Evolutionary conservation across 2,113 vertebrate genomes (phyloP).

Genomic region (Elephantulus edwardii): DNA sequence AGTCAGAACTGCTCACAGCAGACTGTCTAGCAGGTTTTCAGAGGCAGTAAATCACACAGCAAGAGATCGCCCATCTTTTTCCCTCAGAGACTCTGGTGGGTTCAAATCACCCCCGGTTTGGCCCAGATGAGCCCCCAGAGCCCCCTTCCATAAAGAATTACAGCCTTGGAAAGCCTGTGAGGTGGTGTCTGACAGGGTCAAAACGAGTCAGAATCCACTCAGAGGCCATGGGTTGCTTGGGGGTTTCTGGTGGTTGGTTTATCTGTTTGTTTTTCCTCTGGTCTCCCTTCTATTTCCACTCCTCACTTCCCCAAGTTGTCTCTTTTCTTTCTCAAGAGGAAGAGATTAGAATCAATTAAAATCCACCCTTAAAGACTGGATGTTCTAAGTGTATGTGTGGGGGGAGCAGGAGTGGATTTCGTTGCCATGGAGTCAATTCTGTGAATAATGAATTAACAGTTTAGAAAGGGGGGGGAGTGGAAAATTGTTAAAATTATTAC

Average conservation of each 20-base stretch:
- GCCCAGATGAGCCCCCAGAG: too few relatives aligned
- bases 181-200: background rate
- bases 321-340: background rate
- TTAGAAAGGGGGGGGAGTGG: background rate
- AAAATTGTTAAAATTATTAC: background rate
- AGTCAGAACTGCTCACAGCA: too few relatives aligned
- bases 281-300: background rate
- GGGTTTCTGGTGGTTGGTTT: too few relatives aligned
- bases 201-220: background rate
- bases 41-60: too few relatives aligned
- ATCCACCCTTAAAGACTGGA: background rate
- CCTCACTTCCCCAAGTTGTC: background rate
- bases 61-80: too few relatives aligned
- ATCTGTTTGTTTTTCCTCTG: background rate
- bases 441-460: background rate
- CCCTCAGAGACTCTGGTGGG: too few relatives aligned
- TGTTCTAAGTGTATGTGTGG: background rate
- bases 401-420: background rate
- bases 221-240: background rate
- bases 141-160: background rate
- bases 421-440: background rate
- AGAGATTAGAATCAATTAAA: background rate
- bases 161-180: background rate
- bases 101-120: too few relatives aligned
- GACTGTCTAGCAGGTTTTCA: too few relatives aligned